Conservation (phyloP, 1,140 invertebrate species). For the Tribolium castaneum region DNA sequence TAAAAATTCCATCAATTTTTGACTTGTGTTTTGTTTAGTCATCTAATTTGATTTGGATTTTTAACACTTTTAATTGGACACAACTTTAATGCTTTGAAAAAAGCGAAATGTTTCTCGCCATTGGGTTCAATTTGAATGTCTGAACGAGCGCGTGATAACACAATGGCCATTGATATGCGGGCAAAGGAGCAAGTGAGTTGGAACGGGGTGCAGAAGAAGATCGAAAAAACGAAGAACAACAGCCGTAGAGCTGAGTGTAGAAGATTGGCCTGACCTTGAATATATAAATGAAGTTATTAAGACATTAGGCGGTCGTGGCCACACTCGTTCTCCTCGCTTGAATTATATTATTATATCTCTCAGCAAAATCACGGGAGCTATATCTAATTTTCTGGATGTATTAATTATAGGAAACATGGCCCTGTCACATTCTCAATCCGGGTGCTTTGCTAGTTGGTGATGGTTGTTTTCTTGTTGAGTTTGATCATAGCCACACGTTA, state of each 20-base stretch:
- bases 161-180: conserved; percentile 32
- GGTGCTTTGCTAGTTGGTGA: conserved; percentile 25
- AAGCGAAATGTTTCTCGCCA: neutral
- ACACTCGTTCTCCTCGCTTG: conserved; percentile 57
- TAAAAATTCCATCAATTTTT: neutral
- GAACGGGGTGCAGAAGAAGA: conserved; percentile 41
- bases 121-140: neutral
- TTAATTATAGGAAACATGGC: conserved; percentile 58
- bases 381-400: conserved; percentile 60
- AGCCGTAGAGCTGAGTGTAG: conserved; percentile 44
- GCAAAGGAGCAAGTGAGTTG: conserved; percentile 22
- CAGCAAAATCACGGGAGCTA: conserved; percentile 61
- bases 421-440: conserved; percentile 47
- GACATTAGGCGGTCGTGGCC: conserved; percentile 60
- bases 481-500: conserved; percentile 14
- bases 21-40: conserved; percentile 16
- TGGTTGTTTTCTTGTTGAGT: conserved; percentile 15
- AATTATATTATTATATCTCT: conserved; percentile 61
- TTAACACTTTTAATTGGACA: conserved; percentile 23
- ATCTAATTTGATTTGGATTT: conserved; percentile 33
- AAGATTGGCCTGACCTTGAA: conserved; percentile 60
- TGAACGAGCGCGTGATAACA: conserved; percentile 26
- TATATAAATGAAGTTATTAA: conserved; percentile 63
- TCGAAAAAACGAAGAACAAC: conserved; percentile 49
- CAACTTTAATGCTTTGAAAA: neutral